These are phyloP conservation scores for Nesometra sesokonis DNA, from an alignment of 35 echinoderm and acorn worm genomes.

Conservation along the genomic window DNA sequence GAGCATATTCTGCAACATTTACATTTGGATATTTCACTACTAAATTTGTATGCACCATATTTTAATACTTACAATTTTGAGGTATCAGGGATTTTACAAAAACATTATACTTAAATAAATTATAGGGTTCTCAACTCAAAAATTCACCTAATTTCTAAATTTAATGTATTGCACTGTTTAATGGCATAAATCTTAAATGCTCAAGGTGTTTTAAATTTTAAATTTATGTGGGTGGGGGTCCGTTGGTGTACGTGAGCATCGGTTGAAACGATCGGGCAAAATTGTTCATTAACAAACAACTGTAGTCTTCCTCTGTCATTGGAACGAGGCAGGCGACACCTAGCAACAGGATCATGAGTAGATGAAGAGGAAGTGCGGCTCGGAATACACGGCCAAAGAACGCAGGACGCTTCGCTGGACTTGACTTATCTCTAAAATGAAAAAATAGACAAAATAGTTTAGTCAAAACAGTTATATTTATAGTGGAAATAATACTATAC, in stretches of 20 bases:
- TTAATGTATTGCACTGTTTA: neutral
- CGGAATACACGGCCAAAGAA: conserved; percentile 66
- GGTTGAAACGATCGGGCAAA: conserved; percentile 87
- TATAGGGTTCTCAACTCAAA: neutral
- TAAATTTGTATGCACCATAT: neutral
- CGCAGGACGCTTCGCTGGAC: conserved; percentile 15
- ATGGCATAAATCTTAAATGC: neutral
- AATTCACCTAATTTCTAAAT: neutral
- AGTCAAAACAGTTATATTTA: no score
- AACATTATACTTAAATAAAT: neutral
- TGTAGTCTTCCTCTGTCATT: conserved; percentile 91
- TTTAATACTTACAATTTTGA: neutral
- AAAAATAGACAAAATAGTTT: no score
- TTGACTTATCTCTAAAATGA: no score
- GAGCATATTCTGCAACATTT: no score
- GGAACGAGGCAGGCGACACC: conserved; percentile 98
- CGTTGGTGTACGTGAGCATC: conserved; percentile 90
- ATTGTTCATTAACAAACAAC: conserved; percentile 86
- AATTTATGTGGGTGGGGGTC: conserved; percentile 61
- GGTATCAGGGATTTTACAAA: neutral
- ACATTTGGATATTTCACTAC: neutral
- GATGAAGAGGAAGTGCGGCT: conserved; percentile 79
- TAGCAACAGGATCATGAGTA: conserved; percentile 89
- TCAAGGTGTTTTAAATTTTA: neutral
- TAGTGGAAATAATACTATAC: no score